Base-by-base conservation (phyloP, 1,140 invertebrate species). In the Bombus polaris region DNA sequence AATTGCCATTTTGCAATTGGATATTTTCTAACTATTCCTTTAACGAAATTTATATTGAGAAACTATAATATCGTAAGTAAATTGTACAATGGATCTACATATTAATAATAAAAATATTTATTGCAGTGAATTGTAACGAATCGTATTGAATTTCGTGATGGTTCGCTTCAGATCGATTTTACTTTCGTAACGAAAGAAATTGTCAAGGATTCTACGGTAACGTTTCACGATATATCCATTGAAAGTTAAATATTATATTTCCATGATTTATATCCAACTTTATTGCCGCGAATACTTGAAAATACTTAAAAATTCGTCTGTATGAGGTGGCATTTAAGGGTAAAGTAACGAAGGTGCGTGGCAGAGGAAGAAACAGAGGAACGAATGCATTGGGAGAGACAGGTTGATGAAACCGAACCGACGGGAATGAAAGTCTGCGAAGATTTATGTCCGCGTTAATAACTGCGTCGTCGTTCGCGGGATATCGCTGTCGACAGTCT, bases 361-460 rank as follows among this genome's bases (percentile, higher is more conserved):
- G 22, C 28, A 22, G 42, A 35, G 28, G 3, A 10, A 35, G 68
- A 62, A 39, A 32, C 13, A 8, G 18, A 44, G 35, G n/a, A 18
- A 8, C 18, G 32, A 42, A 22, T 18, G 28, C n/a, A 15, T 18
- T 66, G n/a, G 37, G 15, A 28, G 39, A 22, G 32, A 39, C 28
- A 57, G 25, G 62, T 70, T 83, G 74, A 83, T 77, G 81, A 77
- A 77, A 83, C 47, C 35, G n/a, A 83, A 70, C 42, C 37, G 74
- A 57, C 39, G n/a, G 35, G 44, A 77, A 83, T 83, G 74, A 83
- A 83, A 83, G 81, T 70, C 37, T 35, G 65, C 35, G n/a, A 83
- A 83, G 81, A 83, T 83, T 83, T 83, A 83, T 77, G 62, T 53
- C 32, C 65, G 65, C 32, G 74, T 83, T 78, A 77, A 83, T 70